These are phyloP conservation scores for Thereva unica DNA, from an alignment of 2,888 invertebrate species.

Conservation along the genomic window DNA sequence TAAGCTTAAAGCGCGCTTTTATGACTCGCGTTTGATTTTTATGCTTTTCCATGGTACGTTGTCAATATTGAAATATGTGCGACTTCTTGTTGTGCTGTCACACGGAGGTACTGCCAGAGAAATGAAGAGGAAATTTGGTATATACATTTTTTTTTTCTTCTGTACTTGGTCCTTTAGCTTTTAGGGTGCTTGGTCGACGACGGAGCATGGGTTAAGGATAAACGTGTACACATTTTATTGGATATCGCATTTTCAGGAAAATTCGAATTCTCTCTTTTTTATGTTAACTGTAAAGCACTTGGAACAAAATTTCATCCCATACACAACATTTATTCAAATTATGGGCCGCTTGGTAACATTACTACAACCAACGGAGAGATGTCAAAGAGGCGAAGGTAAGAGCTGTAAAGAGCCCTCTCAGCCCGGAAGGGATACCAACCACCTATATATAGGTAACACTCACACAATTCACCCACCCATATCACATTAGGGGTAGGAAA, in stretches of 20 bases:
- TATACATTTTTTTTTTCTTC: too few relatives aligned
- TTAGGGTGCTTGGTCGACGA: background rate
- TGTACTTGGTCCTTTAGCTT: background rate
- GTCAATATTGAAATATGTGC: constrained; percentile 4
- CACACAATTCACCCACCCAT: too few relatives aligned
- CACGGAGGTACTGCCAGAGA: background rate
- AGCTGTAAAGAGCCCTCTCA: constrained; percentile 9
- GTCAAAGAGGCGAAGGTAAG: constrained; percentile 8
- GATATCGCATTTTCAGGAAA: constrained; percentile 23
- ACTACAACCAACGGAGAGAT: background rate
- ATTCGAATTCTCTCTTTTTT: constrained; percentile 14
- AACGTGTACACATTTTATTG: constrained; percentile 17
- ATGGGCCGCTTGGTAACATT: background rate
- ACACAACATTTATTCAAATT: background rate
- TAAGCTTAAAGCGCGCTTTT: constrained; percentile 22
- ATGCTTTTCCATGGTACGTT: constrained; percentile 5
- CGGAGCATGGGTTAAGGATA: constrained; percentile 14
- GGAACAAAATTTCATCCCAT: constrained; percentile 13
- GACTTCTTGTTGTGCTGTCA: constrained; percentile 14
- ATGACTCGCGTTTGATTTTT: constrained; percentile 30
- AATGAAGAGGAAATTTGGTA: too few relatives aligned
- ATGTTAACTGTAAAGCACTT: background rate
- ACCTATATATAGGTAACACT: background rate
- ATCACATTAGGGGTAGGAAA: background rate
- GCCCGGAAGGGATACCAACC: constrained; percentile 6